These are phyloP conservation scores for Oreochromis niloticus DNA, from an alignment of 2,113 vertebrate species.

Conservation along the genomic window DNA sequence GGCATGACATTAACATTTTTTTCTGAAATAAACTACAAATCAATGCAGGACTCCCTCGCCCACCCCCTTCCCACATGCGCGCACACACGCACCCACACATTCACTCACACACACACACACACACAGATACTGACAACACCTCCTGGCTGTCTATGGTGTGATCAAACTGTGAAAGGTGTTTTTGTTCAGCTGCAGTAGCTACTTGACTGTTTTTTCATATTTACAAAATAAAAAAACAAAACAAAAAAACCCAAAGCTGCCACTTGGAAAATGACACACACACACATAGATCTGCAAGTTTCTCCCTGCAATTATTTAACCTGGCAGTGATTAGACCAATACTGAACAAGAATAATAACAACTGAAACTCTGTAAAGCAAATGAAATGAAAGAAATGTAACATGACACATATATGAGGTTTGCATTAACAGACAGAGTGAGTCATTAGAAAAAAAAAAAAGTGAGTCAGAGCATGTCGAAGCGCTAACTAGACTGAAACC, in stretches of 20 bases:
- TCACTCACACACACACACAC: background rate
- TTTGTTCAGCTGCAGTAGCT: conserved; percentile 67
- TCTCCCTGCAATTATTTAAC: conserved; percentile 75
- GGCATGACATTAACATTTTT: conserved; percentile 77
- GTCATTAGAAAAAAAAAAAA: conserved; percentile 3
- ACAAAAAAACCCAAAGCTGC: conserved; percentile 65
- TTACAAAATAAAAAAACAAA: conserved; percentile 37
- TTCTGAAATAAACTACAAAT: conserved; percentile 75
- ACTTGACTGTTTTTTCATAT: conserved; percentile 50
- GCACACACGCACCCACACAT: background rate
- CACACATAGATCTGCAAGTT: conserved; percentile 13
- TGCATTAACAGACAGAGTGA: conserved; percentile 10
- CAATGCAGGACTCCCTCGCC: conserved; percentile 60
- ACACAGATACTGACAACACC: conserved; percentile 3
- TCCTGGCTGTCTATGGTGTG: conserved; percentile 24
- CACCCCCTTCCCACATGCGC: background rate
- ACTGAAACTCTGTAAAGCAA: conserved; percentile 19
- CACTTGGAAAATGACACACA: conserved; percentile 42
- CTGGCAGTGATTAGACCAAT: conserved; percentile 78
- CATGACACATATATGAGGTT: conserved; percentile 33
- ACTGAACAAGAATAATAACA: conserved; percentile 50
- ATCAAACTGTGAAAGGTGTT: conserved; percentile 53
- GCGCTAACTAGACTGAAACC: background rate
- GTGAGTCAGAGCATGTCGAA: conserved; percentile 22
- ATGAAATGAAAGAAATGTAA: background rate